Conservation (phyloP, 2,797 vertebrate species). For the Dendrocincla tyrannina region DNA sequence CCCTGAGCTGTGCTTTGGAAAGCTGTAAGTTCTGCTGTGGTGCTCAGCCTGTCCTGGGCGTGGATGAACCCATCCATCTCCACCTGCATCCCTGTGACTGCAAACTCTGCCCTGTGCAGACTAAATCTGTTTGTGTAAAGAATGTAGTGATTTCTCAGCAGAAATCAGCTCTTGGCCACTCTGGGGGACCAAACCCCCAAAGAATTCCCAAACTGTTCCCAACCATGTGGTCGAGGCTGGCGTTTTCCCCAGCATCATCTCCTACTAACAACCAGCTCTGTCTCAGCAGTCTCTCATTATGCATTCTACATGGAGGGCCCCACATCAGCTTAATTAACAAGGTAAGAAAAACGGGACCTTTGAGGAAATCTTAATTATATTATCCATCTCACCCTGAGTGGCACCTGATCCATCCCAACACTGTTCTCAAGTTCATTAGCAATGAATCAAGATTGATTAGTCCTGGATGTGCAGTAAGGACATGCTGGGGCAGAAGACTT, state of each 20-base stretch:
- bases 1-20: not conserved
- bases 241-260: not conserved
- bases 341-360: constrained; percentile 60
- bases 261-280: not conserved
- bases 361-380: constrained; percentile 68
- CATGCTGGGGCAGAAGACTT: not conserved
- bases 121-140: not conserved
- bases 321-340: constrained; percentile 66
- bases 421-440: constrained; percentile 60
- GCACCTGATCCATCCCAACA: constrained; percentile 56
- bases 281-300: not conserved
- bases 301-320: constrained; percentile 16
- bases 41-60: not conserved
- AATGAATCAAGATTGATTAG: constrained; percentile 56
- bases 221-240: not conserved
- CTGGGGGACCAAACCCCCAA: not conserved
- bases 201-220: not conserved
- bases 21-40: fast-evolving
- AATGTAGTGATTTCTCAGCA: not conserved
- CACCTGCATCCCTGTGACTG: not conserved
- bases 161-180: not conserved
- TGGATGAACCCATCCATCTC: not conserved
- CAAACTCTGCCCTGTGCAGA: fast-evolving
- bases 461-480: not conserved
- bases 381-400: constrained; percentile 64